Base-by-base conservation (phyloP, 2,113 vertebrate species). In the Stomatorhinus ivindoensis region DNA sequence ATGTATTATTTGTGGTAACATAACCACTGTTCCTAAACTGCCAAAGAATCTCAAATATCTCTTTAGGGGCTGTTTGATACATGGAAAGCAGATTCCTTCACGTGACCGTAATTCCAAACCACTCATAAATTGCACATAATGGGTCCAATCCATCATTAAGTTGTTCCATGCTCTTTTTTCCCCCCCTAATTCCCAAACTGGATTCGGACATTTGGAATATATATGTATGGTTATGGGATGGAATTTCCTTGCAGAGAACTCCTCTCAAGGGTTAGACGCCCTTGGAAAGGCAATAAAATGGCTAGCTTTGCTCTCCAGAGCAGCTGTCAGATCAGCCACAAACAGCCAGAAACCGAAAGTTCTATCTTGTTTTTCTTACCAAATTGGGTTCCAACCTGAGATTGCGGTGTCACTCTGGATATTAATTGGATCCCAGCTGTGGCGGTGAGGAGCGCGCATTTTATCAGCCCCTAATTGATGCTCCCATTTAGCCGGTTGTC, bases 361-460 rank as follows among this genome's bases (percentile, higher is more conserved):
- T 87, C 55, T 65, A 13, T 87, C 87, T 87, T 87, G 87, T 87
- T 87, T 87, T 65, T 55, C 55, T 87, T 87, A 17, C 53, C 55
- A 87, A 61, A 61, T 87, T 87, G 51, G 53, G 39, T 87, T 87
- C 31, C 87, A 87, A 46, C 55, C 17, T 44, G 53, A 65, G 51
- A 87, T 87, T 61, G 31, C 24, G 0, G 39, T 65, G 55, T 65
- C 55, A 44, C 19, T 44, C 55, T 65, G 51, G 53, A 87, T 87
- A 58, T 87, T 87, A 87, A 87, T 87, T 87, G 87, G 87, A 87
- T 46, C 31, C 87, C 51, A 46, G 87, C 19, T 65, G 55, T 4
- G 35, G 55, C 55, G 55, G 35, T 65, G 35, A 65, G 48, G 39
- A n/a, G 24, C 61, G 55, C 4, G 11, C 24, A 46, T 65, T 87